phyloP scores from a whole-genome alignment of 1,140 invertebrate species.

The Drosophila repletoides region DNA sequence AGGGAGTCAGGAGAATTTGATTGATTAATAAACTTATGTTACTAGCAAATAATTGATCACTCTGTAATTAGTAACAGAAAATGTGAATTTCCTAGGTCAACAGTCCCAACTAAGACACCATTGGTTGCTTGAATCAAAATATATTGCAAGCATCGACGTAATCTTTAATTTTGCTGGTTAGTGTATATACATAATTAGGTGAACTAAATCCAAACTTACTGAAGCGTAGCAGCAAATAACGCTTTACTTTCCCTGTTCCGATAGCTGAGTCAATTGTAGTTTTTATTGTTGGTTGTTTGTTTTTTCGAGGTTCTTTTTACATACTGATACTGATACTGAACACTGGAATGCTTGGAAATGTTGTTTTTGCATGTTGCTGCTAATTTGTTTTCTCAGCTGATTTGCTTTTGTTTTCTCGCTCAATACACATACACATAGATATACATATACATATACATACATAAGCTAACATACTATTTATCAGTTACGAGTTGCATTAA shows the following conservation, averaged over 20 bases:
- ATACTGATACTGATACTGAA: neutral
- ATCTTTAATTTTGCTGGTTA: neutral
- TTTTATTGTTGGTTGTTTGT: neutral
- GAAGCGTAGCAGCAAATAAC: conserved; percentile 3
- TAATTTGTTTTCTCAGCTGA: conserved; percentile 29
- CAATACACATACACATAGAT: conserved; percentile 9
- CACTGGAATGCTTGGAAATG: conserved; percentile 15
- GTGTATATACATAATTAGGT: neutral
- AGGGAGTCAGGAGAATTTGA: too few species aligned
- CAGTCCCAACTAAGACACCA: too few species aligned
- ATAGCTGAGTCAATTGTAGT: neutral
- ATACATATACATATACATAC: too few species aligned
- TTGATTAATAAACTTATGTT: too few species aligned
- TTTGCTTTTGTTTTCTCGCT: conserved; percentile 22
- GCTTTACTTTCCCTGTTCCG: neutral
- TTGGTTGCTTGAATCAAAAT: neutral
- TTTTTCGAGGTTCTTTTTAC: neutral
- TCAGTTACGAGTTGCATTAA: conserved; percentile 38
- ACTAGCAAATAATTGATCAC: too few species aligned
- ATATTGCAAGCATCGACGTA: neutral
- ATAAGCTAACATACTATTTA: neutral
- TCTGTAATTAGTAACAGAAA: too few species aligned
- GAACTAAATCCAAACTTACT: conserved; percentile 13
- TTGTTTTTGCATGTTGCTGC: conserved; percentile 59
- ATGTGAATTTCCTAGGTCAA: too few species aligned